Evolutionary conservation across 2,888 invertebrate genomes (phyloP).

Genomic region (Eupelmus urozonus): DNA sequence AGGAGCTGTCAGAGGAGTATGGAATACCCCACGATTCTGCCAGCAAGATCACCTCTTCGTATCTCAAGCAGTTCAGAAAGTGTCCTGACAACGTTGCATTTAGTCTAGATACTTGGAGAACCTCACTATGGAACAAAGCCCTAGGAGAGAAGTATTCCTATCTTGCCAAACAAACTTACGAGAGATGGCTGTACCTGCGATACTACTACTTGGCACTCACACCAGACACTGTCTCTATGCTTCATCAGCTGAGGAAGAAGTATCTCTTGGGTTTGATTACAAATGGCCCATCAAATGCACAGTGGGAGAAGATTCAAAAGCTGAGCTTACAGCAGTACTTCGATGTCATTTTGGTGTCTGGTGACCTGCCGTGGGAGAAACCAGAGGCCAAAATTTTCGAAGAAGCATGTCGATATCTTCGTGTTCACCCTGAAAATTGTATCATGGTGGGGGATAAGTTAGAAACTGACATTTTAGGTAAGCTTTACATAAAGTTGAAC

Average conservation of each 20-base stretch:
- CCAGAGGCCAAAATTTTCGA: constrained; percentile 90
- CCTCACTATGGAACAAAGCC: constrained; percentile 87
- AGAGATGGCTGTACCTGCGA: constrained; percentile 88
- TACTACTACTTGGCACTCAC: constrained; percentile 86
- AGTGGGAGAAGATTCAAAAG: constrained; percentile 91
- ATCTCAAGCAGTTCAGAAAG: constrained; percentile 87
- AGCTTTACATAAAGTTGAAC: constrained; percentile 38
- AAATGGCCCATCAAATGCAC: constrained; percentile 91
- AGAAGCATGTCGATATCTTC: constrained; percentile 87
- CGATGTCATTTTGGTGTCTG: constrained; percentile 89
- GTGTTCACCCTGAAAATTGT: constrained; percentile 86
- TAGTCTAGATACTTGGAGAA: constrained; percentile 87
- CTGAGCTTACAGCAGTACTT: constrained; percentile 86
- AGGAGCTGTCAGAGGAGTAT: constrained; percentile 82
- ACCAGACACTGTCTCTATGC: constrained; percentile 84
- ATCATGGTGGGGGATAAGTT: constrained; percentile 93
- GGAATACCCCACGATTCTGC: constrained; percentile 83
- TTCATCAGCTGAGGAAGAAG: constrained; percentile 84
- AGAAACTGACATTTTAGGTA: constrained; percentile 88
- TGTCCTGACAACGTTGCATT: constrained; percentile 88
- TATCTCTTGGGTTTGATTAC: constrained; percentile 90
- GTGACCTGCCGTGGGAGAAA: constrained; percentile 92
- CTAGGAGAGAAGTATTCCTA: constrained; percentile 86
- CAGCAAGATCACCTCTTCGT: constrained; percentile 82
- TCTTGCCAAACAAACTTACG: constrained; percentile 85